Evolutionary conservation across 2,113 vertebrate species (phyloP), one percentile per base, ranked within the genome.

Genomic region (Cyphomyrus plagiostoma): DNA sequence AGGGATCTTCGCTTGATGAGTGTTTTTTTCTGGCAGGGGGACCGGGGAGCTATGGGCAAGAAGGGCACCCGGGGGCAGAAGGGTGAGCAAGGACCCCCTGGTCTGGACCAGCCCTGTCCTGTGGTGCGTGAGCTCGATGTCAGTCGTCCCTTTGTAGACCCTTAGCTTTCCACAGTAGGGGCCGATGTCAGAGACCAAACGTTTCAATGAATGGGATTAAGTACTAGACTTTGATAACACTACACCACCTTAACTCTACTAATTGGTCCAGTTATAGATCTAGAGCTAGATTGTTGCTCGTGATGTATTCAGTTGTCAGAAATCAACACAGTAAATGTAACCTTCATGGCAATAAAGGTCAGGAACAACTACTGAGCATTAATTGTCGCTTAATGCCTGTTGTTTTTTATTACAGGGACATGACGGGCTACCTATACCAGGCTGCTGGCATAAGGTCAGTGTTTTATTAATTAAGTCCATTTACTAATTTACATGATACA

Each of bases 1-100:
- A 23, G 39, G 39, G 42, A 21, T 39, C 26, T 39, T 30, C 2
- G 30, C 4, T 80, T 19, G 26, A 42, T 21, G 35, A 19, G 35
- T 17, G 74, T 35, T 2, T 42, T 39, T 46, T 21, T 83, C 13
- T 26, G 42, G 35, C 94, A 97, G 97, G 97, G 97, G 0, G 96
- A 97, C n/a, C 93, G 96, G 91, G 96, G 97, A 23, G 85, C 96
- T 13, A 95, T 96, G 0, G 97, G 97, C 4, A 95, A 96, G 91
- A 97, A 96, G 93, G 97, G 96, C 50, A 94, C 96, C 88, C 97
- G 97, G 91, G 97, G 97, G 52, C 96, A 96, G 92, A 97, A 97
- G 91, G 97, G 97, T 6, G 97, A 97, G 17, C 97, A 97, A 0
- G 97, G 97, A 9, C 96, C 97, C 0, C 97, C 97, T 0, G 97